Percentiles rank a stretch among this genome's conserved stretches.
phyloP scores from a whole-genome alignment of 2,113 vertebrate genomes.

The Leptosomus discolor region DNA sequence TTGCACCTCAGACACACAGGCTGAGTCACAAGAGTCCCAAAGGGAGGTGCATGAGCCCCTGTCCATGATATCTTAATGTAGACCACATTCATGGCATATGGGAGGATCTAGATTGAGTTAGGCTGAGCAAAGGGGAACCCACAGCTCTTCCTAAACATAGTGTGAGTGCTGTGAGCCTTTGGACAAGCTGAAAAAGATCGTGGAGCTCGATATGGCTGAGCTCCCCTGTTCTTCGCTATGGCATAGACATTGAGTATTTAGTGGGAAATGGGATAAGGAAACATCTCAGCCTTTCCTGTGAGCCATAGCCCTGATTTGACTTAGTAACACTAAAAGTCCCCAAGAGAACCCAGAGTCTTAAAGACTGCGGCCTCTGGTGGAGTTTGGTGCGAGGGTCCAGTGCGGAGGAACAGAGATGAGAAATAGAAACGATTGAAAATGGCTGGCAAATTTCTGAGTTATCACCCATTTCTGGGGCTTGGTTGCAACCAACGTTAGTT shows the following conservation, averaged over 20 bases:
- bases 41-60: background rate
- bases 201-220: background rate
- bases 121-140: background rate
- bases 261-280: background rate
- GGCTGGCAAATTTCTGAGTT: background rate
- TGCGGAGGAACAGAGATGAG: background rate
- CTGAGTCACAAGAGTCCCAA: background rate
- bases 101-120: background rate
- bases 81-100: fast-evolving
- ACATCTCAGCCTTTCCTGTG: background rate
- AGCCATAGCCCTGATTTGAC: background rate
- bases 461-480: background rate
- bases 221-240: background rate
- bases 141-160: background rate
- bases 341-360: background rate
- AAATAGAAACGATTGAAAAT: background rate
- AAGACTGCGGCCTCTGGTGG: background rate
- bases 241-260: background rate
- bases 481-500: background rate
- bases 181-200: background rate
- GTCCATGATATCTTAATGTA: background rate
- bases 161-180: background rate
- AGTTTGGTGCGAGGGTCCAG: background rate
- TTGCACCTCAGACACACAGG: background rate
- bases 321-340: background rate